A percentile compares a stretch with the other conserved stretches of the same genome.
phyloP scores from a whole-genome alignment of 2,113 vertebrate species.

The Calidris pygmaea region DNA sequence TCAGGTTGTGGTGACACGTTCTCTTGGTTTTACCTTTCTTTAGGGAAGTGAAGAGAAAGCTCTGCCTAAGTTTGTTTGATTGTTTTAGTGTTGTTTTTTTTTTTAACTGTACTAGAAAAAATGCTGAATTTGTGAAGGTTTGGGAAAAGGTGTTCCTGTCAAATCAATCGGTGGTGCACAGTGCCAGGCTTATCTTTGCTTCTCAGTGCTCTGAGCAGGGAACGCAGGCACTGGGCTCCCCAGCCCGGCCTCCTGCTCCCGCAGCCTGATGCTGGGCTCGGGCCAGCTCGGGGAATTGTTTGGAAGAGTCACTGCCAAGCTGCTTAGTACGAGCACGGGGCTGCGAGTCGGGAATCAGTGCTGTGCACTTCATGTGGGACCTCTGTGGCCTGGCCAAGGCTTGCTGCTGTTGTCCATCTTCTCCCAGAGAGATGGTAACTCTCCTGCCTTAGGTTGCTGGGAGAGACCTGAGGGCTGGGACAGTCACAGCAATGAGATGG shows the following conservation, averaged over 20 bases:
- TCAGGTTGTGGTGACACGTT: neutral
- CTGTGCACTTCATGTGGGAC: neutral
- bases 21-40: neutral
- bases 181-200: neutral
- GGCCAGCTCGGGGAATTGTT: neutral
- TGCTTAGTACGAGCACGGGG: neutral
- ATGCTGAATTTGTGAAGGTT: neutral
- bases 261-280: neutral
- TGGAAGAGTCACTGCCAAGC: neutral
- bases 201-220: neutral
- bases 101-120: neutral
- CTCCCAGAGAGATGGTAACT: neutral
- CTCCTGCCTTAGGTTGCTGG: neutral
- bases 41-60: neutral
- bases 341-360: neutral
- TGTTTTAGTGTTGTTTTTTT: neutral
- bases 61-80: neutral
- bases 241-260: neutral
- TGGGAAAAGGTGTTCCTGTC: neutral
- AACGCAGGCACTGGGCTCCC: neutral
- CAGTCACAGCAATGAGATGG: too few species aligned
- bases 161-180: too few species aligned
- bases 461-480: neutral
- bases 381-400: neutral
- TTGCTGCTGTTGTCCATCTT: neutral